phyloP scores from a whole-genome alignment of 2,888 invertebrate species.

The Eledone cirrhosa region DNA sequence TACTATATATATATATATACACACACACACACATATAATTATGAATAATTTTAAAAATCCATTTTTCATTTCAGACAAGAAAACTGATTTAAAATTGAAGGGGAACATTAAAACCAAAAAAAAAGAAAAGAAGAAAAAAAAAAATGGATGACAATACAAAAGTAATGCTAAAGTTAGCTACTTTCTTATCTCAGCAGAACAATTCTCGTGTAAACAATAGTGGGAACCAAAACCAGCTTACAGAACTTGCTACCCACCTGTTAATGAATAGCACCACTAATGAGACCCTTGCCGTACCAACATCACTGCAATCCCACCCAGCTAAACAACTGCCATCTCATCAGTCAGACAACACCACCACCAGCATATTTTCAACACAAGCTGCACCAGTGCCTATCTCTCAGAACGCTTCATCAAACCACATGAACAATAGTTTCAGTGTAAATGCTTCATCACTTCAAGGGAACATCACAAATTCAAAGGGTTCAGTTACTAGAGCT shows the following conservation, averaged over 20 bases:
- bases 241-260: slow-evolving; percentile 19
- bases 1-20: too few species aligned
- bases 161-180: slow-evolving; percentile 26
- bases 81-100: too few species aligned
- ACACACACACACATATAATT: too few species aligned
- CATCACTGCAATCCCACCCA: slow-evolving; percentile 2
- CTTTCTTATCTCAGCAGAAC: slow-evolving; percentile 24
- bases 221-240: neutral
- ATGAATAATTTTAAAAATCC: neutral
- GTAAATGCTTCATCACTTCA: slow-evolving; percentile 1
- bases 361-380: neutral
- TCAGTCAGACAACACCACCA: neutral
- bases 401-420: slow-evolving; percentile 7
- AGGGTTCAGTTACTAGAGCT: neutral
- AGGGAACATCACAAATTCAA: neutral
- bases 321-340: neutral
- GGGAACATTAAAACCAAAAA: too few species aligned
- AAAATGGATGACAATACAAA: slow-evolving; percentile 29
- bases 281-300: slow-evolving; percentile 18
- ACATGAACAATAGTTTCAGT: neutral
- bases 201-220: slow-evolving; percentile 9
- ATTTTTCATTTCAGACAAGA: neutral
- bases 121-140: too few species aligned
- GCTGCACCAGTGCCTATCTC: slow-evolving; percentile 15
- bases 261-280: slow-evolving; percentile 15